Conservation (phyloP, 1,140 invertebrate species). For the Ceratina calcarata region DNA sequence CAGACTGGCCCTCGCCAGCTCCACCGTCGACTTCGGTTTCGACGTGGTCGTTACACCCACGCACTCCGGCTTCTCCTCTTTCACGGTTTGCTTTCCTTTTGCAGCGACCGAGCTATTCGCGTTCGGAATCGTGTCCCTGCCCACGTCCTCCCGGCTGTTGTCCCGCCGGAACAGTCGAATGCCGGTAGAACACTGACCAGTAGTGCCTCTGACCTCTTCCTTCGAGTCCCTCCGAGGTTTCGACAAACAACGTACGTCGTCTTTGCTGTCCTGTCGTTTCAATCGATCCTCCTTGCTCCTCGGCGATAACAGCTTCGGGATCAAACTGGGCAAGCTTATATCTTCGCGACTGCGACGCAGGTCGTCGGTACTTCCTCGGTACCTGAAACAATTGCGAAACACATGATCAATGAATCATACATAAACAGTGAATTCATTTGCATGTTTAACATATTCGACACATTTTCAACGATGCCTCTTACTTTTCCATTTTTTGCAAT, state of each 20-base stretch:
- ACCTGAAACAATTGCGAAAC: constrained; percentile 56
- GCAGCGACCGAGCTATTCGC: constrained; percentile 30
- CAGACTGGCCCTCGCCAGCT: constrained; percentile 22
- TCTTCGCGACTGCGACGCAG: constrained; percentile 76
- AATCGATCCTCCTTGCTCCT: constrained; percentile 72
- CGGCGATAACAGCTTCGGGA: constrained; percentile 74
- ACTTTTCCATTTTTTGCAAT: too few relatives aligned
- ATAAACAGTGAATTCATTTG: too few relatives aligned
- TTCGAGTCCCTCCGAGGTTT: constrained; percentile 54
- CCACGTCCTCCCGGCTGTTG: constrained; percentile 66
- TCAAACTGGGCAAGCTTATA: constrained; percentile 75
- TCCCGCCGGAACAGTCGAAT: constrained; percentile 64
- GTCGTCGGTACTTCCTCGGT: constrained; percentile 77
- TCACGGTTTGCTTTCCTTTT: constrained; percentile 62
- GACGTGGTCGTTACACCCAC: constrained; percentile 58
- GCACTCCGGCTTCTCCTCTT: constrained; percentile 62
- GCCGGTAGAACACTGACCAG: constrained; percentile 7
- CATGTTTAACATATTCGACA: too few relatives aligned
- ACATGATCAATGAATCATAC: neutral
- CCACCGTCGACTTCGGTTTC: constrained; percentile 52
- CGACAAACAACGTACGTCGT: constrained; percentile 64
- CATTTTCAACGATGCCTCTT: too few relatives aligned
- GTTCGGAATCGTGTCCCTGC: constrained; percentile 63
- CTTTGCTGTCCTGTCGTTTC: constrained; percentile 74
- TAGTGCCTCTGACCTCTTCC: constrained; percentile 31